These are phyloP conservation scores for Pseudorasbora parva DNA, from an alignment of 2,113 vertebrate genomes.

Conservation along the genomic window DNA sequence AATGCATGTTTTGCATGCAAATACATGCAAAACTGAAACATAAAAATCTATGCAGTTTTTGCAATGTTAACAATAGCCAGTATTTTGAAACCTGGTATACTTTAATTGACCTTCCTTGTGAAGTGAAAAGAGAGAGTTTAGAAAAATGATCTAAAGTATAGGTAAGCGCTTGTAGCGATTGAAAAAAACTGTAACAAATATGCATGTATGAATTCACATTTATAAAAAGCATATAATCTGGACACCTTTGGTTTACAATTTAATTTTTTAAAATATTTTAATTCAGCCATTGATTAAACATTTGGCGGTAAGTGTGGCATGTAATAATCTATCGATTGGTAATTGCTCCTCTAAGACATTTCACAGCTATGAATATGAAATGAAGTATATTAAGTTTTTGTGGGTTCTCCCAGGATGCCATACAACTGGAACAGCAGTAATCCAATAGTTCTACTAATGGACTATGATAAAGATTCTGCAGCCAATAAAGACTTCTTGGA, in stretches of 20 bases:
- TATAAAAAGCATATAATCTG: not conserved
- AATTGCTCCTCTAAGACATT: not conserved
- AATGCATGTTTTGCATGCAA: no score
- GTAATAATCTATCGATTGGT: not conserved
- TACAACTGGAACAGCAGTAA: not conserved
- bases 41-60: no score
- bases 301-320: not conserved
- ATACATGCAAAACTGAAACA: no score
- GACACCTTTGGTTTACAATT: not conserved
- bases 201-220: not conserved
- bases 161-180: no score
- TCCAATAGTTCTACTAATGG: not conserved
- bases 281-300: not conserved
- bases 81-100: no score
- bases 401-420: not conserved
- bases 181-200: no score
- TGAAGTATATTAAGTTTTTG: not conserved
- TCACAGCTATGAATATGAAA: slow-evolving; percentile 7
- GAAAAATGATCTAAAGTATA: no score
- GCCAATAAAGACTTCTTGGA: not conserved
- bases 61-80: no score
- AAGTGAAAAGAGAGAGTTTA: no score
- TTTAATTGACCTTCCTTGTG: no score
- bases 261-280: no score
- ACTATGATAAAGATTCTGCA: not conserved